A percentile compares a stretch with the other conserved stretches of the same genome.
Conservation (phyloP, 1,140 invertebrate species). For the Anadara kagoshimensis region DNA sequence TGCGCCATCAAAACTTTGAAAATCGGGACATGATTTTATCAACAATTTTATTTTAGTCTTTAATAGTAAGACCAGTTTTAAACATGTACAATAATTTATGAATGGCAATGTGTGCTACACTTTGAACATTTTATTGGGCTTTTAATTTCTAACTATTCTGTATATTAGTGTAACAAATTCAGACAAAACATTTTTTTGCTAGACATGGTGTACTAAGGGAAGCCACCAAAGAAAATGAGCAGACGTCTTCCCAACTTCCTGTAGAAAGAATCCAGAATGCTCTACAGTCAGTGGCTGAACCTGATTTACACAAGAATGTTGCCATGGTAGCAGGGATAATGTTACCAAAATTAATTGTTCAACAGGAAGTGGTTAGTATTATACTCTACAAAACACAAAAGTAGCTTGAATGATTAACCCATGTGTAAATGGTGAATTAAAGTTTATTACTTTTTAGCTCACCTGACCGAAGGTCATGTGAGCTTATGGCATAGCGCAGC, state of each 20-base stretch:
- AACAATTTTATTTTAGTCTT: too few relatives aligned
- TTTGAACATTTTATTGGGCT: constrained; percentile 1
- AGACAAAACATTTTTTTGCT: neutral
- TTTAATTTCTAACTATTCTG: neutral
- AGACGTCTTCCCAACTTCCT: neutral
- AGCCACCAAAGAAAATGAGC: neutral
- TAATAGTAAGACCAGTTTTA: too few relatives aligned
- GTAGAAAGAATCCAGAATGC: constrained; percentile 8
- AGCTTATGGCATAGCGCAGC: too few relatives aligned
- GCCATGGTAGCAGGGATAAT: constrained; percentile 50
- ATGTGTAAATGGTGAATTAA: too few relatives aligned
- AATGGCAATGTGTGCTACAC: too few relatives aligned
- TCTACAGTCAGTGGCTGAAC: neutral
- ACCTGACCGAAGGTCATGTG: too few relatives aligned
- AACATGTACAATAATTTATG: too few relatives aligned
- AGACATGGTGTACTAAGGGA: neutral
- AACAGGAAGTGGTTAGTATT: constrained; percentile 8
- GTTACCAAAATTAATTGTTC: constrained; percentile 28
- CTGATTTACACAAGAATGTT: constrained; percentile 41
- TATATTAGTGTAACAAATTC: neutral
- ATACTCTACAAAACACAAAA: neutral
- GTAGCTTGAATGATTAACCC: neutral
- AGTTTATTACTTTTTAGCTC: too few relatives aligned
- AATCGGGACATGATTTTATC: too few relatives aligned
- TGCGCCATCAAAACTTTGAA: too few relatives aligned